Percentiles rank a stretch among this genome's conserved stretches.
phyloP scores from a whole-genome alignment of 2,113 vertebrate genomes.

The Aptenodytes patagonicus region DNA sequence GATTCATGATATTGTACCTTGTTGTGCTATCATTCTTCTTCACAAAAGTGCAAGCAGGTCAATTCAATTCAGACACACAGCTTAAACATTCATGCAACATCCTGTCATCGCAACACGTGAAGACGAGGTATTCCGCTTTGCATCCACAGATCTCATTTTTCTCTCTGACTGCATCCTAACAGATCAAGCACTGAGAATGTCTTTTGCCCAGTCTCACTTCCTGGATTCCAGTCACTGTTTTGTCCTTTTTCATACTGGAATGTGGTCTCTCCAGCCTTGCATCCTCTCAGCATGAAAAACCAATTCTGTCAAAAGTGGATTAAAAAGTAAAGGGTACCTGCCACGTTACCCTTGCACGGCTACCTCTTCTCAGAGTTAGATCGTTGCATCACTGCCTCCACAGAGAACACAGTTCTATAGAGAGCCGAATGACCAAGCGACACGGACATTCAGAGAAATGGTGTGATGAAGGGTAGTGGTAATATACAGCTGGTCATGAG shows the following conservation, averaged over 20 bases:
- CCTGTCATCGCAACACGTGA: neutral
- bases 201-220: constrained; percentile 15
- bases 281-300: neutral
- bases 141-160: neutral
- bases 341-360: neutral
- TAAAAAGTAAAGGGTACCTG: neutral
- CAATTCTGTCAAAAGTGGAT: neutral
- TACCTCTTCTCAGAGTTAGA: neutral
- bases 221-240: neutral
- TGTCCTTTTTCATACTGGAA: constrained; percentile 3
- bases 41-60: neutral
- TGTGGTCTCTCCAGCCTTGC: neutral
- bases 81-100: neutral
- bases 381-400: neutral
- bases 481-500: neutral
- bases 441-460: neutral
- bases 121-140: neutral
- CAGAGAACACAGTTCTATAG: neutral
- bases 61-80: neutral
- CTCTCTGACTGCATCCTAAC: constrained; percentile 11
- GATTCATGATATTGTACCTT: neutral
- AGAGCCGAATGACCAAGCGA: neutral
- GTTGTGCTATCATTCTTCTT: neutral
- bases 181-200: neutral
- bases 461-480: neutral